Conservation (phyloP, 2,113 vertebrate genomes). For the Equus przewalskii region DNA sequence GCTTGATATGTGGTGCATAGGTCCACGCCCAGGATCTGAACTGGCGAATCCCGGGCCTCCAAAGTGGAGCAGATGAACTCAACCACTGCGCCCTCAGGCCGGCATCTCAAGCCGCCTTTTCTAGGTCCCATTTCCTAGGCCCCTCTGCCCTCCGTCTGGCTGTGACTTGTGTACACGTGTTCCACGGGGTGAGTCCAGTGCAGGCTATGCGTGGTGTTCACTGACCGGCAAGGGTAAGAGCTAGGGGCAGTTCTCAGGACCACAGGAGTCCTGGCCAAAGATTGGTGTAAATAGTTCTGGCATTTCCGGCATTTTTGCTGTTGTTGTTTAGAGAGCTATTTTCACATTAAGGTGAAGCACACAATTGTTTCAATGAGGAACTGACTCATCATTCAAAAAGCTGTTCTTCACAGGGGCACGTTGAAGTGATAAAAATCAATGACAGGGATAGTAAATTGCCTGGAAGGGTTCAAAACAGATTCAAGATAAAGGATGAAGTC, state of each 20-base stretch:
- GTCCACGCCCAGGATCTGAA: too few relatives aligned
- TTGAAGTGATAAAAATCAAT: conserved; percentile 91
- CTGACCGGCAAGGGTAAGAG: neutral
- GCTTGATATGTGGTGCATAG: too few relatives aligned
- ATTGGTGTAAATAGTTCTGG: neutral
- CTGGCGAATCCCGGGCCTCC: too few relatives aligned
- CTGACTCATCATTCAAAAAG: conserved; percentile 88
- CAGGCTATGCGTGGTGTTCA: neutral
- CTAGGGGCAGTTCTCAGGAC: conserved; percentile 1
- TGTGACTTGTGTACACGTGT: neutral
- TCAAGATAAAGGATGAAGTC: conserved; percentile 92
- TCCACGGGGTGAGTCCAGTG: neutral
- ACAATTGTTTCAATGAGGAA: conserved; percentile 79
- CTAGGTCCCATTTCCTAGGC: neutral
- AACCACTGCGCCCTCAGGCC: too few relatives aligned
- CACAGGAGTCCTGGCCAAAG: neutral
- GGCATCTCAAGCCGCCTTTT: neutral
- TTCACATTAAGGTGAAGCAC: conserved; percentile 77
- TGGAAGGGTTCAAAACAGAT: conserved; percentile 90
- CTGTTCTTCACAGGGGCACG: conserved; percentile 88
- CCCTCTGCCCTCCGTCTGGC: accelerated
- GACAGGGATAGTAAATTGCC: conserved; percentile 91
- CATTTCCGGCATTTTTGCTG: neutral
- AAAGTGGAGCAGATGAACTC: too few relatives aligned
- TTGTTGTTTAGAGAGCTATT: conserved; percentile 57